Base-by-base conservation (phyloP, 2,113 vertebrate genomes). In the Noctilio leporinus region DNA sequence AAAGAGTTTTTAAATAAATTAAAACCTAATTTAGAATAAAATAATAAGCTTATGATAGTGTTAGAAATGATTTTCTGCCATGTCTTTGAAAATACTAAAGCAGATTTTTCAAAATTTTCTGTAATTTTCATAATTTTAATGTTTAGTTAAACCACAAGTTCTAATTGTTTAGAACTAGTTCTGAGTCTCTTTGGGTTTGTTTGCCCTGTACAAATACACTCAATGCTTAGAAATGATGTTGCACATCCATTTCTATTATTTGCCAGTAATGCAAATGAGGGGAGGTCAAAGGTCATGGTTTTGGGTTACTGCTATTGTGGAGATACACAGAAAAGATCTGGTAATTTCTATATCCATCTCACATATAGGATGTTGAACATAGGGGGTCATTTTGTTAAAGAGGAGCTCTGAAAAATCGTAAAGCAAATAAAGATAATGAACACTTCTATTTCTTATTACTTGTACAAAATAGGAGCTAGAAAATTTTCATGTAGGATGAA, bases 81-180 rank as follows among this genome's bases (percentile, higher is more conserved):
- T 40, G n/a, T 19, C 45, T 91, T 86, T 89, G 51, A 89, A n/a
- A 95, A 81, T 69, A 77, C 20, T 43, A 93, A 87, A 80, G 26
- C 40, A 85, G 10, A 28, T 45, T 70, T 93, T 77, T 17, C 22
- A 77, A 75, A 43, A 4, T 22, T 38, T 92, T 95, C 10, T 90
- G 0, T 51, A 40, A 81, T 77, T 80, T 75, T 38, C 53, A 3
- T 80, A 75, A 40, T 72, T 65, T 86, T 95, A 84, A 8, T 72
- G 17, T 65, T 73, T 92, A 45, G 65, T 91, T 83, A 55, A 78
- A 55, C 10, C 10, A 72, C 1, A 49, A 28, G 6, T 70, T 86
- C 14, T 51, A 64, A 87, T 75, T 88, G 4, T 88, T 72, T 67
- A 49, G 59, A 65, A 89, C 38, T 76, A 75, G 2, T 82, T 82